These are phyloP conservation scores for western clawed frog (Xenopus tropicalis) DNA, from an alignment of 2,113 vertebrate genomes.

Conservation along the genomic window UCB_Xtro_10.0 CM004450.2:108640001-108640500, in stretches of 20 bases:
- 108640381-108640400: not conserved
- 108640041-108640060: too few relatives aligned
- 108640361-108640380: not conserved
- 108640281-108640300: conserved; percentile 1
- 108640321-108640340: not conserved
- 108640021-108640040: too few relatives aligned
- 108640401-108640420: too few relatives aligned
- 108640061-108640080: too few relatives aligned
- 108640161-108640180: not conserved
- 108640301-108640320: not conserved
- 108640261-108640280: not conserved
- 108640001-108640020: too few relatives aligned
- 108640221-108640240: not conserved
- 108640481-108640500: too few relatives aligned
- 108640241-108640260: not conserved
- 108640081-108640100: too few relatives aligned
- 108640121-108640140: too few relatives aligned
- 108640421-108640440: too few relatives aligned
- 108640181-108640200: not conserved
- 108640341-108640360: not conserved
- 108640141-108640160: not conserved
- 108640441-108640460: too few relatives aligned
- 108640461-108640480: too few relatives aligned
- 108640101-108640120: too few relatives aligned
- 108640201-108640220: not conserved